Conservation (phyloP, 1,140 invertebrate species). For the Ceratosolen solmsi region DNA sequence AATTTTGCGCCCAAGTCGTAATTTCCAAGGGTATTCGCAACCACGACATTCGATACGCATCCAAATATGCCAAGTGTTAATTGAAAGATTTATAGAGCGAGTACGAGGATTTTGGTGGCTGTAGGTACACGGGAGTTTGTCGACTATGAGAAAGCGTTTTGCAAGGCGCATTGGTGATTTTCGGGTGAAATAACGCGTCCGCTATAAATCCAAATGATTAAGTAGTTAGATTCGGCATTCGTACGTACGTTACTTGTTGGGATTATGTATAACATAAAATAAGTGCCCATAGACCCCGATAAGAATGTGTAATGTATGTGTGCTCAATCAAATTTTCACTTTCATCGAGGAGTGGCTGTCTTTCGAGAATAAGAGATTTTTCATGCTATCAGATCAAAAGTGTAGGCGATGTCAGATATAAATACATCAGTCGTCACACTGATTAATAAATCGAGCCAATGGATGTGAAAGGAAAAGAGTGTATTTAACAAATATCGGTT, state of each 20-base stretch:
- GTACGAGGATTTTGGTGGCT: neutral
- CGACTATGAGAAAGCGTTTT: too few relatives aligned
- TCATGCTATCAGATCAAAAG: neutral
- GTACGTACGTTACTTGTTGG: neutral
- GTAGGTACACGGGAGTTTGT: too few relatives aligned
- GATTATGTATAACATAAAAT: neutral
- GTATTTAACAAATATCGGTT: neutral
- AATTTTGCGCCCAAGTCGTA: neutral
- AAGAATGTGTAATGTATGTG: neutral
- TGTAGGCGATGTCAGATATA: neutral
- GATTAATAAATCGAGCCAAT: neutral
- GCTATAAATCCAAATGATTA: neutral
- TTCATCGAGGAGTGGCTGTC: neutral
- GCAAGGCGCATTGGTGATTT: neutral
- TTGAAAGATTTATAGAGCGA: slow-evolving; percentile 6
- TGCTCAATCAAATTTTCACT: neutral
- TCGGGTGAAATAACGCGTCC: neutral
- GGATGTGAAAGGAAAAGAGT: neutral
- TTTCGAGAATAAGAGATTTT: neutral
- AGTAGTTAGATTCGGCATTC: neutral
- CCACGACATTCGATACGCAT: neutral
- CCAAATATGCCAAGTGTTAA: neutral
- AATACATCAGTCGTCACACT: neutral
- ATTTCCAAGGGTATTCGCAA: neutral
- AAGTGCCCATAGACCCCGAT: neutral